Base-by-base conservation (phyloP, 2,113 vertebrate genomes). In the Phoenicopterus ruber region DNA sequence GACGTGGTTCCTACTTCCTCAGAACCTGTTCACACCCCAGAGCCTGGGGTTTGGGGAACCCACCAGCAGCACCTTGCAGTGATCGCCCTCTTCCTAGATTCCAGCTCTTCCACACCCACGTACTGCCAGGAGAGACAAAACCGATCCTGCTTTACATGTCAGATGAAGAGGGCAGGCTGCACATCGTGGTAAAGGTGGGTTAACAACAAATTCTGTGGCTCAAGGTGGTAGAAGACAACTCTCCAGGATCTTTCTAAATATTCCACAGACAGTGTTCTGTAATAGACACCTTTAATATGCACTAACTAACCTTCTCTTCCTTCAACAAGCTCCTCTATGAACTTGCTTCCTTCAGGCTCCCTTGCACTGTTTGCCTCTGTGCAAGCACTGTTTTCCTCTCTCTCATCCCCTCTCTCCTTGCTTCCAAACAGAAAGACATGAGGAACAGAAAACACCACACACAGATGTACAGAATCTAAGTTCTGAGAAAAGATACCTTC, bases 1-100 rank as follows among this genome's bases (percentile, higher is more conserved):
- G 29, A 61, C 3, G 2, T 0, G 0, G 58, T 52, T 47, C 70
- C 54, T 59, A 3, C 0, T 15, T 44, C 29, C 62, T 65, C 67
- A 42, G 69, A 84, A 42, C 13, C 67, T 12, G 21, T 40, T 72
- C 46, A 11, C 4, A 10, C 4, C 32, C 12, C 40, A 34, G n/a
- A 66, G n/a, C 31, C 4, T n/a, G 32, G 31, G 21, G 4, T 15
- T 7, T 20, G 63, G 42, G 40, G n/a, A 78, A 24, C 42, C 26
- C 65, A 6, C 2, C 46, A 67, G 49, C 5, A 4, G 29, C 0
- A 1, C 49, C 46, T 28, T 36, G 34, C 59, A 54, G 7, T 7
- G 16, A 84, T 17, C 6, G 4, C 46, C 40, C 49, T 10, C 42
- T 38, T 67, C 58, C 57, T 28, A 47, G 25, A 44, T 47, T 57